Conservation (phyloP, 2,113 vertebrate genomes). For the Tupaia chinensis region DNA sequence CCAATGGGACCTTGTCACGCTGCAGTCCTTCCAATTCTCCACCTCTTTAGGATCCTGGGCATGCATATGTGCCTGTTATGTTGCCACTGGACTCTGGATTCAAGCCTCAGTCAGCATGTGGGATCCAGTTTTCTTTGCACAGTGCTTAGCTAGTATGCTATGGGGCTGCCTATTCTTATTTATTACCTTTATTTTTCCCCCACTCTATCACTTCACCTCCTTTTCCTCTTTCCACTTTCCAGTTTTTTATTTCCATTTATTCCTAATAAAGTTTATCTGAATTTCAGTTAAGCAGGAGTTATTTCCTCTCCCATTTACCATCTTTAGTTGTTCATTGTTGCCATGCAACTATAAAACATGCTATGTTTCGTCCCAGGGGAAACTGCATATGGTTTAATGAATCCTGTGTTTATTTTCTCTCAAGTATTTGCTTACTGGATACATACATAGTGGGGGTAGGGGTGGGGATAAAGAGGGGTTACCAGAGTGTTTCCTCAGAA, state of each 20-base stretch:
- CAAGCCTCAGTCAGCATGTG: no score
- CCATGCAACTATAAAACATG: constrained; percentile 69
- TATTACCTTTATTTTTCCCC: constrained; percentile 11
- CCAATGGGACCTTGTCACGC: no score
- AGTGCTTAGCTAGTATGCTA: no score
- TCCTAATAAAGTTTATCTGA: constrained; percentile 34
- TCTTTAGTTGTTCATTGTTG: constrained; percentile 65
- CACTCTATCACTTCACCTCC: neutral
- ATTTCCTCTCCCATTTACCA: constrained; percentile 50
- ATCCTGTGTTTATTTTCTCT: constrained; percentile 58
- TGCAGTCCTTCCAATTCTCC: no score
- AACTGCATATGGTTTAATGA: constrained; percentile 44
- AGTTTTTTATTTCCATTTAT: constrained; percentile 42
- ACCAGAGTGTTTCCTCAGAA: constrained; percentile 2
- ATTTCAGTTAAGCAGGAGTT: constrained; percentile 54
- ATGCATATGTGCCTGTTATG: no score
- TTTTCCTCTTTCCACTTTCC: neutral
- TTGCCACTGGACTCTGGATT: no score
- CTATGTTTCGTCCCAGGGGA: constrained; percentile 64
- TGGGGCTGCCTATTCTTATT: neutral
- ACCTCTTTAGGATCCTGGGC: no score
- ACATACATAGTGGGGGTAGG: neutral
- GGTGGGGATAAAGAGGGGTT: no score
- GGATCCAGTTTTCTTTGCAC: no score
- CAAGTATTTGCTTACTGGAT: constrained; percentile 54